Evolutionary conservation across 2,888 invertebrate species (phyloP), one percentile per base, ranked within the genome.

Genomic region (Taphrorychus bicolor): DNA sequence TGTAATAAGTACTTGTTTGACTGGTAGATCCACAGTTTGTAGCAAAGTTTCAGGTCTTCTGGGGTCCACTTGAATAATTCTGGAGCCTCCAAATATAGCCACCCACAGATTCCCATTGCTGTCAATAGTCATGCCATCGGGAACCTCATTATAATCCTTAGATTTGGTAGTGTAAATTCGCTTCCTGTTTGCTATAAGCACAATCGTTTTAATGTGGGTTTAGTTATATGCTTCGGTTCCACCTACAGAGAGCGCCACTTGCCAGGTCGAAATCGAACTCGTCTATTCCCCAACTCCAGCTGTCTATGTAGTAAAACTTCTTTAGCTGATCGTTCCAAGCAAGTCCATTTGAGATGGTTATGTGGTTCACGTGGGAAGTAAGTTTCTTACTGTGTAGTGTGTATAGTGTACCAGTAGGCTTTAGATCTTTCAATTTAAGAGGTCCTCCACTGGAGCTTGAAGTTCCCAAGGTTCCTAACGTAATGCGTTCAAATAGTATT

Each of bases 61-160:
- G 0, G 89, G 88, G 76, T 88, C 85, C 21, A 89, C 83, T 78
- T 87, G 76, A 14, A 80, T 73, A 45, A 90, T 84, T 77, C 87
- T 85, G n/a, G 86, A 85, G 0, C 88, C 91, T 70, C 87, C 87
- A 76, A 89, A 93, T 76, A 89, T 88, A 57, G 92, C 91, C 51
- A 93, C 86, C 90, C 93, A 93, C 9, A 93, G 83, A 78, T 91
- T 90, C 3, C 90, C 92, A 70, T 92, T 88, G 0, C 86, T 85
- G 82, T 94, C 94, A 61, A 92, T 91, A 69, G 91, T 90, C 91
- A 93, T 91, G 18, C 91, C 91, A 81, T 91, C 91, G 64, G 88
- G 88, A 74, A 88, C 84, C 18, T 86, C 83, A 7, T 75, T 73
- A 18, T 83, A 74, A 22, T 78, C 77, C 68, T 82, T 78, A 24